Conservation (phyloP, 1,140 invertebrate species). For the Antheraea pernyi region DNA sequence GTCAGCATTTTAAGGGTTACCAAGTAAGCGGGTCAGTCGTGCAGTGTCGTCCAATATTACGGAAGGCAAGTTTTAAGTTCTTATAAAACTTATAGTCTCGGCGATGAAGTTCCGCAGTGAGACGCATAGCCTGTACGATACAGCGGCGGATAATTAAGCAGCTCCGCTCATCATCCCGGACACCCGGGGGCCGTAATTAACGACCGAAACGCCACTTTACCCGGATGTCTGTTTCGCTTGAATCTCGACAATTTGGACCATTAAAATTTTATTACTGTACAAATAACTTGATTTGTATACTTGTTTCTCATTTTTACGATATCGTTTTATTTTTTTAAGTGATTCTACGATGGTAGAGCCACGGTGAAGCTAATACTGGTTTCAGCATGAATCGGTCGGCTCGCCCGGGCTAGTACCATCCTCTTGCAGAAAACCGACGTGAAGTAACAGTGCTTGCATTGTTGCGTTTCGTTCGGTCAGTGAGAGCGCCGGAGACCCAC, state of each 20-base stretch:
- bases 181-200: constrained; percentile 1
- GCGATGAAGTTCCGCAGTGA: background rate
- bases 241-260: background rate
- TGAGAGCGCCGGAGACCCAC: too few relatives aligned
- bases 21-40: background rate
- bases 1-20: too few relatives aligned
- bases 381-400: too few relatives aligned
- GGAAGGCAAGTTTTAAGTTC: background rate
- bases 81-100: background rate
- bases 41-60: background rate
- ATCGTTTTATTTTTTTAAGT: too few relatives aligned
- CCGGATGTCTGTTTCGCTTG: background rate
- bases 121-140: background rate
- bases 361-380: too few relatives aligned
- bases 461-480: too few relatives aligned
- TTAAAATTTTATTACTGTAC: background rate
- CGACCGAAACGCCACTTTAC: constrained; percentile 1
- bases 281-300: background rate
- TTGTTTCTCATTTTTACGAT: background rate
- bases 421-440: too few relatives aligned
- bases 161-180: constrained; percentile 4
- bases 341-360: too few relatives aligned
- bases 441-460: too few relatives aligned
- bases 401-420: too few relatives aligned
- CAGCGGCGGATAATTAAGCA: constrained; percentile 11